phyloP scores from a whole-genome alignment of 2,113 vertebrate species.

The Eptesicus fuscus region DNA sequence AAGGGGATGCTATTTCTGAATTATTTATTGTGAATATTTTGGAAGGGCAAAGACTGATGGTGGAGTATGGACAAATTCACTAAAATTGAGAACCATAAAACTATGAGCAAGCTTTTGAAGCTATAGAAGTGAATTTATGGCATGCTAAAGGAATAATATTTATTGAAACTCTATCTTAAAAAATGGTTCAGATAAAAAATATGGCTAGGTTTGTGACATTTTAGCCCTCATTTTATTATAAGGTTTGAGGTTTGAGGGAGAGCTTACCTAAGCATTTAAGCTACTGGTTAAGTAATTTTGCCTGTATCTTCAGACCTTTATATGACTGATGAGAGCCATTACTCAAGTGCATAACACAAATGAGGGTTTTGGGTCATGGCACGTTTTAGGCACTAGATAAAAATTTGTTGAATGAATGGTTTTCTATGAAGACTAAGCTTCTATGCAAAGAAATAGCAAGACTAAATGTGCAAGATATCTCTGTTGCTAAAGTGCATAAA shows the following conservation, averaged over 20 bases:
- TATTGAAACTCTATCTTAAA: slow-evolving; percentile 44
- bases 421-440: not conserved
- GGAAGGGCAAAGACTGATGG: not conserved
- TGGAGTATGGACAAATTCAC: slow-evolving; percentile 21
- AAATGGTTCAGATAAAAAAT: slow-evolving; percentile 43
- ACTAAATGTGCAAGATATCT: not conserved
- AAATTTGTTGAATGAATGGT: not conserved
- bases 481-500: not conserved
- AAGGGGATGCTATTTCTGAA: not conserved
- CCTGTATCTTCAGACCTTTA: slow-evolving; percentile 1
- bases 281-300: slow-evolving; percentile 37
- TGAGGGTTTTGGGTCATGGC: not conserved
- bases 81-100: slow-evolving; percentile 14
- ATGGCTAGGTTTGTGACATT: not conserved
- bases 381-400: not conserved
- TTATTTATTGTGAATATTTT: slow-evolving; percentile 16
- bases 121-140: slow-evolving; percentile 31
- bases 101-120: slow-evolving; percentile 17
- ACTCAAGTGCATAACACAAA: not conserved
- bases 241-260: slow-evolving; percentile 14
- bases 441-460: not conserved
- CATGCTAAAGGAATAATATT: slow-evolving; percentile 48
- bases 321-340: not conserved
- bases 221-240: slow-evolving; percentile 21
- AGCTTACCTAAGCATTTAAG: slow-evolving; percentile 38